Conservation (phyloP, 2,797 vertebrate genomes). For the Psittacula derbiana region DNA sequence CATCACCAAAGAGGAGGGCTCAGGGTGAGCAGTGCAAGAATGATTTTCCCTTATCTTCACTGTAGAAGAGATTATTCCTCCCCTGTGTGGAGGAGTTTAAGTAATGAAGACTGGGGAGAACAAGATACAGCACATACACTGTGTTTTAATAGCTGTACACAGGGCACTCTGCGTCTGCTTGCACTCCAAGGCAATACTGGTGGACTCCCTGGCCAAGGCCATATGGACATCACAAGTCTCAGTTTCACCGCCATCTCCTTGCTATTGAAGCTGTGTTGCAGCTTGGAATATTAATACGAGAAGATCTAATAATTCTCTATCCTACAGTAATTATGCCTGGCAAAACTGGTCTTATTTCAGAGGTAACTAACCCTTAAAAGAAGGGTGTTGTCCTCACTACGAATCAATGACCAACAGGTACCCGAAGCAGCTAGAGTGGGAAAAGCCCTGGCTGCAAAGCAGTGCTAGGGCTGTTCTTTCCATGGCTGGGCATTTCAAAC, state of each 20-base stretch:
- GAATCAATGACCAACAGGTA: neutral
- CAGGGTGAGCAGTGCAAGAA: neutral
- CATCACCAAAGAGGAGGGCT: neutral
- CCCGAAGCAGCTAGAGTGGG: neutral
- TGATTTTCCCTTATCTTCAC: neutral
- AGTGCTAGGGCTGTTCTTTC: neutral
- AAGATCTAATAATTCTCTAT: neutral
- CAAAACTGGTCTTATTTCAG: neutral
- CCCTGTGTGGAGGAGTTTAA: neutral
- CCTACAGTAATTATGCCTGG: neutral
- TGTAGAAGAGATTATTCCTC: neutral
- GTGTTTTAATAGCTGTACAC: neutral
- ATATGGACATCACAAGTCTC: fast-evolving
- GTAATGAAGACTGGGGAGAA: neutral
- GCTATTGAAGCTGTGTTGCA: neutral
- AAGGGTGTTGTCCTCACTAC: neutral
- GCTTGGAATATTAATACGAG: neutral
- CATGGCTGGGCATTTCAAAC: conserved; percentile 1
- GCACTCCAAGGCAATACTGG: neutral
- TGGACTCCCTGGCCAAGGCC: neutral
- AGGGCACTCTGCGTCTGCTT: neutral
- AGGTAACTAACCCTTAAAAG: neutral
- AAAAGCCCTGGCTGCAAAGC: conserved; percentile 9
- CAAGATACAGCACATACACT: neutral
- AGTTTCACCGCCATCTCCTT: neutral